Base-by-base conservation (phyloP, 1,140 invertebrate genomes). In the Conus betulinus region DNA sequence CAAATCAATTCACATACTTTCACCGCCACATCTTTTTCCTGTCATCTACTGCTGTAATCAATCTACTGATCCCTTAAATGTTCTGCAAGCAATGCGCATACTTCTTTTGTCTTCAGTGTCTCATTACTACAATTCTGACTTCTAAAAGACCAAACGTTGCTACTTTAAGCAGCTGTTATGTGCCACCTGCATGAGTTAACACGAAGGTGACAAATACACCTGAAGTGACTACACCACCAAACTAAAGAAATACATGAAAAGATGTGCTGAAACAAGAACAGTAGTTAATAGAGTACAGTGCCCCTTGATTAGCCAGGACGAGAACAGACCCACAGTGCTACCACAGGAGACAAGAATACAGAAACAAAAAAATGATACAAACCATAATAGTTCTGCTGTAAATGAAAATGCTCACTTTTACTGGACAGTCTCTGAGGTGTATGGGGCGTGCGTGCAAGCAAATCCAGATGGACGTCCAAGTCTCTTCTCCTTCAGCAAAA, bases 331-430 rank as follows among this genome's bases (percentile, higher is more conserved):
- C 67, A 20, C 67, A 51, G 76, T 23, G 27, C 7, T 25, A 39
- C 76, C 4, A 78, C 25, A 78, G 10, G 39, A 78, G 39, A 39
- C 7, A 78, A 78, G 39, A 78, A 78, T 10, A 51, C 10, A 27
- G 11, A 81, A 3, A 53, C 51, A 74, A 20, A 74, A 85, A n/a
- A 87, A 78, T 79, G 20, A 87, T 78, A 87, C 85, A 87, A 87
- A 79, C 85, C 74, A 87, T 87, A 13, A 87, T 39, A 87, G 74
- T 74, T 87, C 85, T 78, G 71, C 85, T 87, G 85, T 87, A 55
- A 78, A 87, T 78, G 74, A 87, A 87, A 74, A 81, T 23, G 51
- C 39, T 81, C 39, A 53, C 79, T 0, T 25, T 51, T 71, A 71
- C 67, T 23, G 8, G 25, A 79, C 78, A 79, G n/a, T 51, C 11